phyloP scores from a whole-genome alignment of 2,113 vertebrate species.

The Antechinus flavipes region DNA sequence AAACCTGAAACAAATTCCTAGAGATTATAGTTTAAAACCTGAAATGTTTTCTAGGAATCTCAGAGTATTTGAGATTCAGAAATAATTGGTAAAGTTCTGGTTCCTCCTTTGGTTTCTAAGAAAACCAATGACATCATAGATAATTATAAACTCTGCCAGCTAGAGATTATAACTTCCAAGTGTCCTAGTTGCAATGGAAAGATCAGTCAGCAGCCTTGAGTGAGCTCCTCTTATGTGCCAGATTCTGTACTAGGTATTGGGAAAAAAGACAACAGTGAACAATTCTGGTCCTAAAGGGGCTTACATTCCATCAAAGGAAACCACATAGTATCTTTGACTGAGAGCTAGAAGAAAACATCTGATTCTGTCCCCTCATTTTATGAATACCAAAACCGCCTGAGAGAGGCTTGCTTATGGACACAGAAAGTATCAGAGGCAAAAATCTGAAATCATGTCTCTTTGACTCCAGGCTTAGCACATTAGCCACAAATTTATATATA shows the following conservation, averaged over 20 bases:
- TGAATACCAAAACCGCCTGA: background rate
- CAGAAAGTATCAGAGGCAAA: background rate
- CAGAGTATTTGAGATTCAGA: slow-evolving; percentile 1
- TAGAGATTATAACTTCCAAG: background rate
- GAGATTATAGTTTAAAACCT: slow-evolving; percentile 14
- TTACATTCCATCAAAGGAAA: background rate
- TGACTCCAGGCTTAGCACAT: background rate
- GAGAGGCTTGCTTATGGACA: background rate
- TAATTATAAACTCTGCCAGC: background rate
- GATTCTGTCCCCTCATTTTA: background rate
- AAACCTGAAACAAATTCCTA: slow-evolving; percentile 25
- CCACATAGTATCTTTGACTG: too few species aligned
- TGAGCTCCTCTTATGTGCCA: background rate
- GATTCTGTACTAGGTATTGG: background rate
- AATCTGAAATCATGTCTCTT: background rate
- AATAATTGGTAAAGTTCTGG: background rate
- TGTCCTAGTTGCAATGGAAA: background rate
- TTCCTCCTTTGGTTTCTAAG: background rate
- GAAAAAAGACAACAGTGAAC: background rate
- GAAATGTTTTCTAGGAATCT: slow-evolving; percentile 14
- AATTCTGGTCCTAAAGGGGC: background rate
- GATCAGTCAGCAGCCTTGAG: background rate
- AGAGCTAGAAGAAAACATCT: background rate
- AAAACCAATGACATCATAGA: background rate
- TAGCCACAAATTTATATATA: too few species aligned